Evolutionary conservation across 2,113 vertebrate genomes (phyloP).

Genomic region (Pardalotus punctatus): DNA sequence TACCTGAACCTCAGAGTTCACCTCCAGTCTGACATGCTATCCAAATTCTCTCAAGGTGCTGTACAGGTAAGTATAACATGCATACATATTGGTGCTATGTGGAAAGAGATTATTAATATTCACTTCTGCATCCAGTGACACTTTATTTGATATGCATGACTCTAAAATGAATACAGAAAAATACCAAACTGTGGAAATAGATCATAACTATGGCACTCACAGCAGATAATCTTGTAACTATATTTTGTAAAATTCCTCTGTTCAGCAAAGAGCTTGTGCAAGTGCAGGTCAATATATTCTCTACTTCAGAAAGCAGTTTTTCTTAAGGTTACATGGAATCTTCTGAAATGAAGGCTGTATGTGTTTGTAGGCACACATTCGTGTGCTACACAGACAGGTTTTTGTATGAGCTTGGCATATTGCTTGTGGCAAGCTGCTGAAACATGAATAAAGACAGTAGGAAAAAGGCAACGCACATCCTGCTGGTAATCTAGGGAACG

Average conservation of each 20-base stretch:
- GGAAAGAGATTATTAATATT: background rate
- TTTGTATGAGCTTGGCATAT: slow-evolving; percentile 59
- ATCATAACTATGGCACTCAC: background rate
- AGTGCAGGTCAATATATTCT: slow-evolving; percentile 31
- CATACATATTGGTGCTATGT: background rate
- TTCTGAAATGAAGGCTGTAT: background rate
- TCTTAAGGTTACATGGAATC: background rate
- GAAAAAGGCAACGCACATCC: slow-evolving; percentile 56
- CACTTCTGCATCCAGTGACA: background rate
- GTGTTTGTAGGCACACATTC: background rate
- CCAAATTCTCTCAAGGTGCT: background rate
- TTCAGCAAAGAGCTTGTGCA: slow-evolving; percentile 32
- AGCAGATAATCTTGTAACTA: slow-evolving; percentile 1
- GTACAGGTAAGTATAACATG: background rate
- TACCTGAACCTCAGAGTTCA: slow-evolving; percentile 14
- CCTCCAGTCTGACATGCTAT: background rate
- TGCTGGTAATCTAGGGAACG: slow-evolving; percentile 34
- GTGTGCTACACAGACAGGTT: background rate
- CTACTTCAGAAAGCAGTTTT: slow-evolving; percentile 43
- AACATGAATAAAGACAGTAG: slow-evolving; percentile 71
- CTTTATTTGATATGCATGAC: background rate
- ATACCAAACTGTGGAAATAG: background rate
- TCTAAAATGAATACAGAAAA: background rate
- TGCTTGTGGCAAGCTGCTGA: slow-evolving; percentile 72
- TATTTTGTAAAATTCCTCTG: slow-evolving; percentile 22